Evolutionary conservation across 2,888 invertebrate species (phyloP).

Genomic region (Tiliacea aurago): DNA sequence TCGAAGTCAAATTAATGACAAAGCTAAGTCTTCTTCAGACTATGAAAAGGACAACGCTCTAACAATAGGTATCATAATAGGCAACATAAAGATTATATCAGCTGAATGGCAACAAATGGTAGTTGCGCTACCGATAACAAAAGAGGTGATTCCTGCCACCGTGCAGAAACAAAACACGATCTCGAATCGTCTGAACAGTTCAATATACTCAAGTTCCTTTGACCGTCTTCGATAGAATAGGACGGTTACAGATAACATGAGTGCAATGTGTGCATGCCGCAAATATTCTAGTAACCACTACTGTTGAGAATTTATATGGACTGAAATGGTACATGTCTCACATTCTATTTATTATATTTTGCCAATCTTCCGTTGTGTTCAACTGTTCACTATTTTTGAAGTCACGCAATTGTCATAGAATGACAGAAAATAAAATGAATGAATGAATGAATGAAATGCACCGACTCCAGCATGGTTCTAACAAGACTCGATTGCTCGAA

Average conservation of each 20-base stretch:
- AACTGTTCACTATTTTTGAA: slow-evolving; percentile 11
- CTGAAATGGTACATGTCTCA: slow-evolving; percentile 44
- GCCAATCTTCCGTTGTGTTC: slow-evolving; percentile 6
- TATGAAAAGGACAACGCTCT: neutral
- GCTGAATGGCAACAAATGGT: slow-evolving; percentile 1
- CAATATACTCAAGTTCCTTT: slow-evolving; percentile 38
- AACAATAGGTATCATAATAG: slow-evolving; percentile 18
- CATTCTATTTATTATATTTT: slow-evolving; percentile 52
- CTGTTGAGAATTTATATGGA: slow-evolving; percentile 45
- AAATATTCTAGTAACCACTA: slow-evolving; percentile 42
- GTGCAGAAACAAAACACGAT: slow-evolving; percentile 53
- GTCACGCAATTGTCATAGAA: neutral
- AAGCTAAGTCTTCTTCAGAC: neutral
- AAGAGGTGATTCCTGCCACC: slow-evolving; percentile 16
- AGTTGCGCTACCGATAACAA: slow-evolving; percentile 11
- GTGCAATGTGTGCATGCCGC: slow-evolving; percentile 31
- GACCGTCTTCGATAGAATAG: slow-evolving; percentile 32
- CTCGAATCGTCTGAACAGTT: slow-evolving; percentile 23
- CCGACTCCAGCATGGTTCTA: too few relatives aligned
- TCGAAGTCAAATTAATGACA: neutral
- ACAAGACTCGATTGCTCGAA: too few relatives aligned
- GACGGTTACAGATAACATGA: slow-evolving; percentile 33
- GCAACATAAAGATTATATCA: slow-evolving; percentile 19
- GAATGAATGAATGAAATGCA: too few relatives aligned
- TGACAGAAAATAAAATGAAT: neutral